Evolutionary conservation across 1,140 invertebrate species (phyloP), one percentile per base, ranked within the genome.

Genomic region (Drosophila baimaii): DNA sequence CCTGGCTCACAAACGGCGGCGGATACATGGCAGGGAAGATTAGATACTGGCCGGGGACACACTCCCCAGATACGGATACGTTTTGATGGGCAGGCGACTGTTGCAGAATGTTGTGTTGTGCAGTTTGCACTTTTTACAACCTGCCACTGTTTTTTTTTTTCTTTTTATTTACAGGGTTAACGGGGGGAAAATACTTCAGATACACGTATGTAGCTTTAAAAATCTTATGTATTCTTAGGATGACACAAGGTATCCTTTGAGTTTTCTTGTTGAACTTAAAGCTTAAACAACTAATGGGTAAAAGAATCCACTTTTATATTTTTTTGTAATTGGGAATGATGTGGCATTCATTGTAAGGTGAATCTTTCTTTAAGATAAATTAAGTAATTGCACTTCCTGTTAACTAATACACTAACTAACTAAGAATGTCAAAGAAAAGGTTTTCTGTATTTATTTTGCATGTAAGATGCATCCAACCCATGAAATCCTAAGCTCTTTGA

Each of bases 1-100:
- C 75, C 75, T 75, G 69, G 37, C 65, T 55, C 47, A 56, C 68
- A 70, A 70, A 70, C 49, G 64, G 63, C 47, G 47, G 37, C 63
- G 64, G 59, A 65, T 65, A 65, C 59, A 65, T 64, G 59, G n/a
- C 59, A 65, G 59, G 21, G 59, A 21, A 66, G 63, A 66, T 66
- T 66, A 66, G 63, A 66, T 66, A 66, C 31, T 59, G 17, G 31
- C 13, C 59, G 29, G 41, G 63, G 23, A 66, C 59, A 57, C 54
- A 37, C 61, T 63, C 54, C 54, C 17, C 61, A 29, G 59, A 64
- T 47, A 64, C 59, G 61, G 17, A 13, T 27, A 65, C 23, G 6
- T 56, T 56, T 27, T 37, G 61, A 41, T 52, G 29, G 29, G 9
- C 46, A 49, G 46, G 9, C 5, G 25, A 17, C 25, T 47, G 19